Conservation (phyloP, 2,797 vertebrate genomes). For the Anisognathus igniventris region DNA sequence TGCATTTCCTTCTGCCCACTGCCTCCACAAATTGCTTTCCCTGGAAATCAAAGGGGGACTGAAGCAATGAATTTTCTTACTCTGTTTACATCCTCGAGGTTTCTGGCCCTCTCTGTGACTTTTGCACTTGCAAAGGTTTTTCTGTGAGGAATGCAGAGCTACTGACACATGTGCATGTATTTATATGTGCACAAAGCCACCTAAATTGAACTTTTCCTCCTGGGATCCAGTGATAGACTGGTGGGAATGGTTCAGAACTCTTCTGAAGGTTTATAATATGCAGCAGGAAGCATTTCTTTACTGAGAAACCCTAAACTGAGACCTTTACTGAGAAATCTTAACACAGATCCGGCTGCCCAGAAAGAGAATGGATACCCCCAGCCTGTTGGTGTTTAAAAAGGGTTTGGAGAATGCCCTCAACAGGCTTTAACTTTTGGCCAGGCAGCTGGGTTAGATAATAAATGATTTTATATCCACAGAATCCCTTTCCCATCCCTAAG, state of each 20-base stretch:
- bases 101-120: not conserved
- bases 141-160: not conserved
- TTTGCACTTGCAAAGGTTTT: not conserved
- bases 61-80: not conserved
- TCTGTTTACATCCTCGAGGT: not conserved
- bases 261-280: not conserved
- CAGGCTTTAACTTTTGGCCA: not conserved
- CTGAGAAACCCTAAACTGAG: not conserved
- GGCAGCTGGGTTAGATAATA: not conserved
- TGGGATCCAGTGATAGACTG: accelerated
- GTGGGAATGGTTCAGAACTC: not conserved
- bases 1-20: not conserved
- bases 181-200: not conserved
- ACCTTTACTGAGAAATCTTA: not conserved
- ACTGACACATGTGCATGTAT: accelerated
- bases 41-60: not conserved
- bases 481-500: not conserved
- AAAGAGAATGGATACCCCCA: accelerated
- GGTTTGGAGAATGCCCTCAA: not conserved
- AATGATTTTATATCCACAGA: not conserved
- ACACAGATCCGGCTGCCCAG: not conserved
- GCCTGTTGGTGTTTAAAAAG: not conserved
- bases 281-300: not conserved
- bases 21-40: not conserved
- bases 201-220: not conserved